A percentile compares a stretch with the other conserved stretches of the same genome.
Evolutionary conservation across 2,113 vertebrate species (phyloP).

Genomic region (Phylloscopus trochiloides): DNA sequence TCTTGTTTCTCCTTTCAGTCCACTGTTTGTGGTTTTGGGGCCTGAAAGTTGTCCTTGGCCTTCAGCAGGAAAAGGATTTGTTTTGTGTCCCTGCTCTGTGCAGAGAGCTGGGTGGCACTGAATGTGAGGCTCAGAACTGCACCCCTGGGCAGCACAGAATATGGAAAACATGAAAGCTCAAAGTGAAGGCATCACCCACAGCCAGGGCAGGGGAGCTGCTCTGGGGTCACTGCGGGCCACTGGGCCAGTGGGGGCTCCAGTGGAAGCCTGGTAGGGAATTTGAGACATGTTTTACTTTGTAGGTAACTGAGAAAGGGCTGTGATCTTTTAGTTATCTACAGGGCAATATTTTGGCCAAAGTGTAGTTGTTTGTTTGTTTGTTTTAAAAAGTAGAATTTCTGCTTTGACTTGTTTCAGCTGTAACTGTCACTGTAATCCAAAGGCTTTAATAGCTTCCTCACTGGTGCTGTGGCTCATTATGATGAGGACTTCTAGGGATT

Average conservation of each 20-base stretch:
- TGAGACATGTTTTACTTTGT: neutral
- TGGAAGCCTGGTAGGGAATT: neutral
- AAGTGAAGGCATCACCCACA: neutral
- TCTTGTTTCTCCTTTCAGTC: neutral
- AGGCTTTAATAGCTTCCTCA: neutral
- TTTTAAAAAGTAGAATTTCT: neutral
- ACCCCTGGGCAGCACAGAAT: neutral
- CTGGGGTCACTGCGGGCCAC: accelerated
- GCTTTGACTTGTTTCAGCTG: neutral
- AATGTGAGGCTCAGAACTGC: neutral
- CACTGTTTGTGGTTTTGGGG: neutral
- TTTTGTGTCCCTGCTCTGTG: neutral
- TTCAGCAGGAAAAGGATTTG: neutral
- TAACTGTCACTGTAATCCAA: neutral
- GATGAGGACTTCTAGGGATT: neutral
- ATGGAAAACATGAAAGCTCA: neutral
- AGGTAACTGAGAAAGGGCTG: neutral
- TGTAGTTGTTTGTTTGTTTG: neutral
- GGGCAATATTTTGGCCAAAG: neutral
- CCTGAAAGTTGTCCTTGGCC: neutral
- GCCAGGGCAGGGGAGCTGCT: neutral
- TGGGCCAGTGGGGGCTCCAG: too few species aligned
- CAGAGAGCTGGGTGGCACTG: neutral
- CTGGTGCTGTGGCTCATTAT: neutral
- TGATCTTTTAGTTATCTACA: neutral